These are phyloP conservation scores for Chinchilla lanigera DNA, from an alignment of 2,113 vertebrate genomes.

Conservation along the genomic window DNA sequence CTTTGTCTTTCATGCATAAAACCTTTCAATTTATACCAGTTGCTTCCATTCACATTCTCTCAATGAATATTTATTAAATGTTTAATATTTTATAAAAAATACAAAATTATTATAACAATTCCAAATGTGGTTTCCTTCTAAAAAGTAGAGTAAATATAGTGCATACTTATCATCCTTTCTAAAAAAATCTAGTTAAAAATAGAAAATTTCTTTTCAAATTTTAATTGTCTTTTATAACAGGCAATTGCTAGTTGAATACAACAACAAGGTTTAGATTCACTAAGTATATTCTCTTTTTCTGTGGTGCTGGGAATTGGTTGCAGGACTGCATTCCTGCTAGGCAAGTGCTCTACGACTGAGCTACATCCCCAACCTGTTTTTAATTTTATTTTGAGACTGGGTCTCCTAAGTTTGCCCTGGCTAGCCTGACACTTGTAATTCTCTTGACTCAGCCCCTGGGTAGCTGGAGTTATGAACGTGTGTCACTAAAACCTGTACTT, in stretches of 20 bases:
- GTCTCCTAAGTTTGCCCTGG: not conserved
- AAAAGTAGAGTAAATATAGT: not conserved
- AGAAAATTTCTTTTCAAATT: not conserved
- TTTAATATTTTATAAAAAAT: not conserved
- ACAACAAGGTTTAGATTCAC: not conserved
- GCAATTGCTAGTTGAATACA: not conserved
- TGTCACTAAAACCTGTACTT: not conserved
- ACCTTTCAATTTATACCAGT: not conserved
- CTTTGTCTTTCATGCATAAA: not conserved
- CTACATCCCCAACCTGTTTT: not conserved
- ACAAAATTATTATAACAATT: not conserved
- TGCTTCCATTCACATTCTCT: not conserved
- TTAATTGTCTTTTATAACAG: not conserved
- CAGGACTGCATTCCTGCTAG: not conserved
- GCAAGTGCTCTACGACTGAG: not conserved
- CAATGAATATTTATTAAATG: conserved; percentile 5
- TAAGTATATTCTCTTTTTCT: not conserved
- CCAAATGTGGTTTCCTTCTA: not conserved
- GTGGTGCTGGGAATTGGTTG: not conserved
- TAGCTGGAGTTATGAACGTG: not conserved
- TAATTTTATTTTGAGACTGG: not conserved
- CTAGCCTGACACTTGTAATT: not conserved
- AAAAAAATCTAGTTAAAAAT: not conserved
- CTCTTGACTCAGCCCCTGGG: not conserved
- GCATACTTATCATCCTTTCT: not conserved